A percentile compares a stretch with the other conserved stretches of the same genome.
Conservation (phyloP, 2,888 invertebrate species). For the Octodonta nipae region DNA sequence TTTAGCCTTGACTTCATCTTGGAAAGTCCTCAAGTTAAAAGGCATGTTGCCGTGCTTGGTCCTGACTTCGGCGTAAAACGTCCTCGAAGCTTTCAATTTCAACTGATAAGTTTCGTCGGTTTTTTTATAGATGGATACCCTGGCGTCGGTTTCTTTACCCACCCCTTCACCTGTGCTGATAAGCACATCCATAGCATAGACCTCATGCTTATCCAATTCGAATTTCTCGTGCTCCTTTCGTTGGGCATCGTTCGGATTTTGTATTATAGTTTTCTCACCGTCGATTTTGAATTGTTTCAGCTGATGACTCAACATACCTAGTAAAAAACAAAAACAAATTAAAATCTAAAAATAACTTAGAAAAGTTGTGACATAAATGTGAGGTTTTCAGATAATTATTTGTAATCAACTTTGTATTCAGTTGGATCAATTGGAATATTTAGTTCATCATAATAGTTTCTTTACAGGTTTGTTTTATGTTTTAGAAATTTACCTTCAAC, state of each 20-base stretch:
- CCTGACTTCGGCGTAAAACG: conserved; percentile 68
- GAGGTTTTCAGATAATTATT: conserved; percentile 4
- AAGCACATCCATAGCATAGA: conserved; percentile 89
- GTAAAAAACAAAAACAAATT: background rate
- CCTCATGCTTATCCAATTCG: conserved; percentile 90
- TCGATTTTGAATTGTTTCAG: conserved; percentile 92
- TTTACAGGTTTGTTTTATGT: background rate
- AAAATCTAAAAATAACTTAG: conserved; percentile 6
- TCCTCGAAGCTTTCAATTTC: conserved; percentile 91
- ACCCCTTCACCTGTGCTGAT: conserved; percentile 66
- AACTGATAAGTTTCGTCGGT: conserved; percentile 94
- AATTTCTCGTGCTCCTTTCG: conserved; percentile 95
- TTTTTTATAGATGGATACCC: conserved; percentile 96
- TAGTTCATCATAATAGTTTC: conserved; percentile 9
- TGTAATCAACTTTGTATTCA: conserved; percentile 12
- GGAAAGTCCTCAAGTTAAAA: conserved; percentile 86
- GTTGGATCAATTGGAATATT: conserved; percentile 24
- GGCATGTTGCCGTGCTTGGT: conserved; percentile 94
- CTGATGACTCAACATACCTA: conserved; percentile 77
- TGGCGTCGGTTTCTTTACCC: conserved; percentile 84
- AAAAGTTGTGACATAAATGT: background rate
- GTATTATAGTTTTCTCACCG: conserved; percentile 93
- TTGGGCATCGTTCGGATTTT: conserved; percentile 93
- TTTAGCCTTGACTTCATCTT: conserved; percentile 94
- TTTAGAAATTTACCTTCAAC: conserved; percentile 53